Evolutionary conservation across 2,113 vertebrate species (phyloP).

Genomic region (Bujurquina vittata): DNA sequence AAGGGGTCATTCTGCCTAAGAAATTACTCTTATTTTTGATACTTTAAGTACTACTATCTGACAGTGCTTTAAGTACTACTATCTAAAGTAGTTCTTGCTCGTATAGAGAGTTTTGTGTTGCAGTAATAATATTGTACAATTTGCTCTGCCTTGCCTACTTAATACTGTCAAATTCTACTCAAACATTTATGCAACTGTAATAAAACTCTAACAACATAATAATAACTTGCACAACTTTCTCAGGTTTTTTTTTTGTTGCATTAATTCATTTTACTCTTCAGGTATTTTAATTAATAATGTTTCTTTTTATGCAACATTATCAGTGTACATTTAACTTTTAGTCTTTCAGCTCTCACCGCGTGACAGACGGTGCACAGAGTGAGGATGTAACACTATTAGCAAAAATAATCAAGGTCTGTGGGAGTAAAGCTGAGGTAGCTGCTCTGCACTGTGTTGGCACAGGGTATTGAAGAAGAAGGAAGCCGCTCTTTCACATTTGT

Average conservation of each 20-base stretch:
- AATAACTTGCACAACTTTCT: not conserved
- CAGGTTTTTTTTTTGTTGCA: too few relatives aligned
- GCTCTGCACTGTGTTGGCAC: too few relatives aligned
- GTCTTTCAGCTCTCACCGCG: not conserved
- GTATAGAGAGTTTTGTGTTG: not conserved
- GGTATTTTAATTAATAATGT: not conserved
- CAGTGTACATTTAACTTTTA: not conserved
- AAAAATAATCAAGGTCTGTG: too few relatives aligned
- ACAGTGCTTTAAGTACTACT: not conserved
- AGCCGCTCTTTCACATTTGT: accelerated
- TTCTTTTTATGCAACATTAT: too few relatives aligned
- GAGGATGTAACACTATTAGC: too few relatives aligned
- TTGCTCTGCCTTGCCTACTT: not conserved
- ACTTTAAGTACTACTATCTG: not conserved
- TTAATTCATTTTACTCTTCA: not conserved
- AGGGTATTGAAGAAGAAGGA: too few relatives aligned
- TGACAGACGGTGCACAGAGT: not conserved
- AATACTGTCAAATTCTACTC: not conserved
- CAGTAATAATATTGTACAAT: not conserved
- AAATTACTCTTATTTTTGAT: not conserved
- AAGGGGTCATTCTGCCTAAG: accelerated
- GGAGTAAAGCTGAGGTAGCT: too few relatives aligned
- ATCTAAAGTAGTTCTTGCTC: not conserved
- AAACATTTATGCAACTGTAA: not conserved
- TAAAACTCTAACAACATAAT: not conserved